Base-by-base conservation (phyloP, 2,888 invertebrate genomes). In the Trissolcus brochymenae region DNA sequence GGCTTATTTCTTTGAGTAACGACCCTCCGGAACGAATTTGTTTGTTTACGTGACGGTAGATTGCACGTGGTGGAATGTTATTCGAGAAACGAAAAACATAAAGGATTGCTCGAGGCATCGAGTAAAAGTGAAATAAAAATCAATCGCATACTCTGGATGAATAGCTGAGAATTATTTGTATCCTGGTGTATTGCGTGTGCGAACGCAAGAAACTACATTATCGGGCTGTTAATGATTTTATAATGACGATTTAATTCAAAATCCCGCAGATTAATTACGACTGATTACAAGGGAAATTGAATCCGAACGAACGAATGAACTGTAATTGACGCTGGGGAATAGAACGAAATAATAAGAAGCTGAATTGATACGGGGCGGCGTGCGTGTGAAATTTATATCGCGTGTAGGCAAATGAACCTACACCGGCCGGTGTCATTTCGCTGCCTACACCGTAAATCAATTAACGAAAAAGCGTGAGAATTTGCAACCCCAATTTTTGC, bases 111-210 rank as follows among this genome's bases (percentile, higher is more conserved):
- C 3, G 2, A 25, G 25, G 35, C 0, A 35, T 35, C 35, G 35
- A 9, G 46, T 46, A 59, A 68, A 59, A 68, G 68, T 60, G 60
- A 68, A 68, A 60, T 9, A 51, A 51, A 51, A 51, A 51, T 19
- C 56, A 49, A 43, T 71, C 57, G 53, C 64, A 51, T 53, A 29
- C 7, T 29, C 43, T 53, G 53, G 57, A 71, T 46, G 53, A 57
- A n/a, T n/a, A 35, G 56, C 71, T 35, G 35, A 57, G 56, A 50
- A 25, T 61, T 62, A 54, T 56, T 55, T 40, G 49, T 50, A 71
- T 71, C 35, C 54, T 43, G 2, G 9, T n/a, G n/a, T n/a, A n/a
- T 14, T 56, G 4, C 62, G 29, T 55, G 62, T 67, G 25, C n/a
- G 21, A 9, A 16, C 11, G 62, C 35, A 41, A 50, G 21, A 16